Evolutionary conservation across 2,888 invertebrate genomes (phyloP), one percentile per base, ranked within the genome.

Genomic region (Poecilobothrus nobilitatus): DNA sequence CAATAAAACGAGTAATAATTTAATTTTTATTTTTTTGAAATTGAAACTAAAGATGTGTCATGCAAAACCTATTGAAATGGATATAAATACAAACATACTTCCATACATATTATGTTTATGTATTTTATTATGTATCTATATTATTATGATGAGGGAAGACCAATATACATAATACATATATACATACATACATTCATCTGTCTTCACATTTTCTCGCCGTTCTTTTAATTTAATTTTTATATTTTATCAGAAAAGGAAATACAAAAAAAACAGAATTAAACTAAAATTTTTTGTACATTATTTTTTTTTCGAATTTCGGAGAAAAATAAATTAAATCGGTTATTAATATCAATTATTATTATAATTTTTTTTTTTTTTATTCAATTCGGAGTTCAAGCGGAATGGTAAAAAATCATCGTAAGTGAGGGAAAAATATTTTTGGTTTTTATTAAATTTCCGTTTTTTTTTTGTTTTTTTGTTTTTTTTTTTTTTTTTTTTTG

Each of bases 321-420:
- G 53, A 53, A 53, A 15, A 53, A 53, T 53, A 15, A 53, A 53
- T 53, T 53, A 53, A 53, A 53, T 53, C 53, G 53, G 53, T 53
- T 53, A 53, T 53, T 53, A 53, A 53, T 53, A 18, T 53, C 53
- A 53, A 53, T 53, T 53, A 53, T 53, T 53, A 18, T 37, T 37
- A 37, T 37, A 37, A 37, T 37, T 2, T 27, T 27, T 27, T 27
- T 27, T 27, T 27, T 27, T 27, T 27, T 27, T 27, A 27, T 27
- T 27, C 27, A 27, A 27, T 41, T 41, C 41, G 41, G 15, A 9
- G 15, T 12, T 41, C 15, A 9, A 6, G 12, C 15, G 41, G 15
- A 41, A 41, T 41, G 15, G 15, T 41, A 8, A 53, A 18, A 12
- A n/a, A 18, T 15, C 1, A 6, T 53, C 18, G n/a, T 53, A 53